Base-by-base conservation (phyloP, 2,113 vertebrate species). In the Rhinopomastus cyanomelas region DNA sequence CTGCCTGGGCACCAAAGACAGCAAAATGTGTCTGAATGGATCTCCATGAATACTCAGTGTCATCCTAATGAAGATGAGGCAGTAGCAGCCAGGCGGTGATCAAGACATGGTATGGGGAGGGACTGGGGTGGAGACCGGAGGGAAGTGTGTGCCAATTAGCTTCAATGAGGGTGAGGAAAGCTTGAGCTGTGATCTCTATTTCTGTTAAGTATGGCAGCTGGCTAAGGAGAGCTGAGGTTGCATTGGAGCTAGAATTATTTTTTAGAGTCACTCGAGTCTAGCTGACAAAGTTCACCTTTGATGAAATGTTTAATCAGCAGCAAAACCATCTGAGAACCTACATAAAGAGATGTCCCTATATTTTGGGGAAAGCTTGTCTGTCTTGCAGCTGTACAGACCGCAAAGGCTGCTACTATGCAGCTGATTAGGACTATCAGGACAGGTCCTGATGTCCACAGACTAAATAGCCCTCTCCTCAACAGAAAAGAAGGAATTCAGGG, bases 61-160 rank as follows among this genome's bases (percentile, higher is more conserved):
- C 46, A 39, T 51, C 74, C 34, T 93, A 88, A 92, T 76, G 59
- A 94, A 88, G 73, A 67, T 64, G 61, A 89, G 55, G 22, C 30
- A 84, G 74, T 22, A 76, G 32, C 44, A 62, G 36, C 22, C 69
- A 76, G 23, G 18, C 36, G 79, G n/a, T 62, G 51, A 81, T 73
- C 84, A 72, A 51, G 25, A 56, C 27, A 44, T 16, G 27, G 44
- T 61, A 23, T 20, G 39, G 23, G 29, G 27, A 84, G 18, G 3
- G 3, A 32, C 37, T 4, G 4, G 72, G 7, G 12, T 74, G 49
- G 52, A 77, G 19, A 87, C n/a, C 32, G 64, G 30, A 78, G 49
- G 30, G 55, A 16, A 68, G 3, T 16, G 73, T 42, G 13, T 69
- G 29, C 26, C 64, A 85, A 25, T 77, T 85, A 89, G 8, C 42